phyloP scores from a whole-genome alignment of 2,113 vertebrate genomes.

The Microcebus ravelobensis region DNA sequence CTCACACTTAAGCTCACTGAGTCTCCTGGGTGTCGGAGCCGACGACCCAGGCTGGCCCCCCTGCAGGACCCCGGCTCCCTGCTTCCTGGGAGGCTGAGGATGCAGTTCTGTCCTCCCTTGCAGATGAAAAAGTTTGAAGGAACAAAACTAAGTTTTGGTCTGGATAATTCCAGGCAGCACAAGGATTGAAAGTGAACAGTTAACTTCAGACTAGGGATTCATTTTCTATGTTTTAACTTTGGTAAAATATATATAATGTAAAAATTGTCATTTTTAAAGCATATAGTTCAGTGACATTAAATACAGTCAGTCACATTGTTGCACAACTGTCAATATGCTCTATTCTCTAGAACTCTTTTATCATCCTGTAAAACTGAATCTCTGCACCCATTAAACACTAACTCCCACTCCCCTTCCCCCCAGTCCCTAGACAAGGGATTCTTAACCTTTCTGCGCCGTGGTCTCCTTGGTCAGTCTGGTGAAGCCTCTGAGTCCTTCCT shows the following conservation, averaged over 20 bases:
- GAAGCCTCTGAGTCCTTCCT: neutral
- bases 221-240: neutral
- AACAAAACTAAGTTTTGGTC: neutral
- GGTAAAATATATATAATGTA: neutral
- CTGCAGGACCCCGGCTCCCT: neutral
- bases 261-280: neutral
- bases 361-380: neutral
- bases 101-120: neutral
- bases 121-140: neutral
- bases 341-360: neutral
- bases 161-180: neutral
- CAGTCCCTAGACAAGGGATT: neutral
- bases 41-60: neutral
- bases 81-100: neutral
- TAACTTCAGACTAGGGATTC: neutral
- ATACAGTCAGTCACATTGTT: neutral
- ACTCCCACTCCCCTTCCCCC: rapidly evolving
- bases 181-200: neutral
- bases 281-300: neutral
- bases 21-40: neutral
- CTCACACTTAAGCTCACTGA: neutral
- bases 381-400: too few species aligned
- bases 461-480: neutral
- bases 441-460: neutral
- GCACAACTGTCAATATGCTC: rapidly evolving